Conservation (phyloP, 2,797 vertebrate species). For the Eremophila alpestris region DNA sequence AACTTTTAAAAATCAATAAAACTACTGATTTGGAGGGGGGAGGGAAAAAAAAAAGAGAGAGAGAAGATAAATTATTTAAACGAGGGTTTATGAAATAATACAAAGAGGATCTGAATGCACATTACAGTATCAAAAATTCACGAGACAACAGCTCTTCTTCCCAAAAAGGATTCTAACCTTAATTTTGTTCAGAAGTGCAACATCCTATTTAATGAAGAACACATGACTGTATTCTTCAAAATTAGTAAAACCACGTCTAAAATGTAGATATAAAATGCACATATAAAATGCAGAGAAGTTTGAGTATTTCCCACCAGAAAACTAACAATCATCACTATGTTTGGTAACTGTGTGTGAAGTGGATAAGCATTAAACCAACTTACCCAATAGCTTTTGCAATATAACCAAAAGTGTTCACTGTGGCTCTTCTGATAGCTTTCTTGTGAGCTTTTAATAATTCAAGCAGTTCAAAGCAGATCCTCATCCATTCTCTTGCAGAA, state of each 20-base stretch:
- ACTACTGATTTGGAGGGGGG: not conserved
- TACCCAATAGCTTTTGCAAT: constrained; percentile 99
- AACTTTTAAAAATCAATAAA: not conserved
- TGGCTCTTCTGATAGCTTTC: constrained; percentile 97
- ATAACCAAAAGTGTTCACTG: constrained; percentile 98
- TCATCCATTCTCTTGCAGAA: constrained; percentile 99
- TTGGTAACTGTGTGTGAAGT: not conserved
- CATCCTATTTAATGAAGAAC: not conserved
- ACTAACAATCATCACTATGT: not conserved
- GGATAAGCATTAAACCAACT: constrained; percentile 44
- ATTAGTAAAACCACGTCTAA: not conserved
- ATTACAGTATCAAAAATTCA: not conserved
- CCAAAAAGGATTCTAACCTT: not conserved
- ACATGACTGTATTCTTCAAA: not conserved
- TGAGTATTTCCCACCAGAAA: not conserved
- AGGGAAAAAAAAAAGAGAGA: not conserved
- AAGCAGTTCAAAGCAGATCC: constrained; percentile 97
- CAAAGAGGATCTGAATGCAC: not conserved
- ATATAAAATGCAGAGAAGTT: not conserved
- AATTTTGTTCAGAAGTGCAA: not conserved
- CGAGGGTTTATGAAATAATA: not conserved
- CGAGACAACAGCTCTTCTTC: not conserved
- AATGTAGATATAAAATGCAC: not conserved
- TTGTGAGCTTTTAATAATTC: constrained; percentile 98
- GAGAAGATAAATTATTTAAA: not conserved